Base-by-base conservation (phyloP, 1,140 invertebrate genomes). In the Mya arenaria region DNA sequence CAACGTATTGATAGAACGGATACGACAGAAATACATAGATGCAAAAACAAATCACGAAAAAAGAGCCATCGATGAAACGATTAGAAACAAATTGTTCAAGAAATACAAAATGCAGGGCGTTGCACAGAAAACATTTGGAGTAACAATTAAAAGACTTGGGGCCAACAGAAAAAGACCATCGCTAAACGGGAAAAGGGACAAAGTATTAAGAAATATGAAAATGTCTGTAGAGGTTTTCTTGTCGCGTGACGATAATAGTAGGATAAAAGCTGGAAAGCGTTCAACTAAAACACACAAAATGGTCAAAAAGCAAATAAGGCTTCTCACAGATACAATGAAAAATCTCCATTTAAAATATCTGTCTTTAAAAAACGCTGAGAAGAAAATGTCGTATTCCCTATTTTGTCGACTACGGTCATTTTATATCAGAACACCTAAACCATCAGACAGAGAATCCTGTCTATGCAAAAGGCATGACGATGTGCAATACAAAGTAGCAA, bases 101-200 rank as follows among this genome's bases (percentile, higher is more conserved):
- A 73, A 73, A n/a, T 73, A 73, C 34, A 32, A 52, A 25, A 28
- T 71, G n/a, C 13, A 71, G 25, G 32, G 15, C 17, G 4, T 71
- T 6, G 66, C 44, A 8, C 4, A 25, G 15, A 8, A 44, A 4
- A 8, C 6, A 23, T 30, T 71, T 28, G 36, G 36, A 6, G 4
- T 34, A 13, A 71, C 1, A 6, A 37, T 25, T 1, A 71, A 37
- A 71, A 2, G 28, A 10, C 19, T 48, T 13, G 41, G 19, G 10
- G 19, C 10, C 10, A 19, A 48, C 19, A 48, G 41, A 48, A 48
- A 10, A 10, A 48, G 41, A 48, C 10, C 10, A 48, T 10, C 41
- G 19, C 19, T 48, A 10, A 48, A 13, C 41, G 10, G 41, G 19
- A 48, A 48, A 48, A 48, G 41, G 41, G 41, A 19, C 10, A 48